Evolutionary conservation across 2,888 invertebrate genomes (phyloP).

Genomic region (Parelbella ahira): DNA sequence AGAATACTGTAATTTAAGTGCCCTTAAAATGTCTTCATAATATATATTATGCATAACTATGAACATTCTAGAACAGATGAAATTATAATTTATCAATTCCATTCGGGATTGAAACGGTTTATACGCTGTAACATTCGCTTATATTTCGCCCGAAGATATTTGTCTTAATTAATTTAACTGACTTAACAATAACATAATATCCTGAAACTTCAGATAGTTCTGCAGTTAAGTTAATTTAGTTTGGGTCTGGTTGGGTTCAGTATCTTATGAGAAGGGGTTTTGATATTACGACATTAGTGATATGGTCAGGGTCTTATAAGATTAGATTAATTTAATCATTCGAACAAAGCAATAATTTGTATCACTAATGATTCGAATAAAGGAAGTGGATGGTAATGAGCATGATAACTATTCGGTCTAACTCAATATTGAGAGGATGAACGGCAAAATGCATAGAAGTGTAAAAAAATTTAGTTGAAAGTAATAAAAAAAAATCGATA

Average conservation of each 20-base stretch:
- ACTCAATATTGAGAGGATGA: no score
- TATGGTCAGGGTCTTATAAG: background rate
- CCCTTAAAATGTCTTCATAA: no score
- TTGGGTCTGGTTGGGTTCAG: conserved; percentile 14
- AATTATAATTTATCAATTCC: background rate
- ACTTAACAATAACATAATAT: conserved; percentile 30
- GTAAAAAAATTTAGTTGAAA: no score
- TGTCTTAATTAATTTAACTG: conserved; percentile 31
- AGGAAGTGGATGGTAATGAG: no score
- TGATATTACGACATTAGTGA: conserved; percentile 7
- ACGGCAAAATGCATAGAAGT: no score
- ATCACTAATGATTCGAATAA: no score
- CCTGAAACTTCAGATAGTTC: conserved; percentile 20
- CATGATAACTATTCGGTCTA: no score
- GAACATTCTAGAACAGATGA: no score
- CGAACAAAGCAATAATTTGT: no score
- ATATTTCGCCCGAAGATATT: conserved; percentile 18
- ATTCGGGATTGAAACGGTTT: background rate
- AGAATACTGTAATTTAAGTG: no score
- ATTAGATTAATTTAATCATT: conserved; percentile 7
- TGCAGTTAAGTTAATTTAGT: conserved; percentile 23
- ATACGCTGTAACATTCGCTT: background rate
- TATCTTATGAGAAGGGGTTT: conserved; percentile 12
- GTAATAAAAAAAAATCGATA: no score
- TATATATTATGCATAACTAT: no score